These are phyloP conservation scores for Ichneumon xanthorius DNA, from an alignment of 2,888 invertebrate genomes.

Conservation along the genomic window DNA sequence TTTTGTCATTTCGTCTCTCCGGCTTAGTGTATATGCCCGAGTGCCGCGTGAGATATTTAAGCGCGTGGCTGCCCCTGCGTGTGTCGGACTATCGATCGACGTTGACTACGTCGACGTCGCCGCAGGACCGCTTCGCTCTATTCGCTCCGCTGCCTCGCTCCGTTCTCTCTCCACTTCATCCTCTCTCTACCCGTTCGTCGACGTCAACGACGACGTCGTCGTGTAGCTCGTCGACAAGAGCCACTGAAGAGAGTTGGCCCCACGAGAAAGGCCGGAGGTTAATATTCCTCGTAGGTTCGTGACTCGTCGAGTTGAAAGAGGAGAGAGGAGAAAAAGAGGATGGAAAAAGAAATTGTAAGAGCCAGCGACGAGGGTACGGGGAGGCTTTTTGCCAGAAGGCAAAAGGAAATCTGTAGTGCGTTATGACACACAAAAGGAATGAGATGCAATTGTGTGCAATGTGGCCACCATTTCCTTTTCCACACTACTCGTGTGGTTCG, in stretches of 20 bases:
- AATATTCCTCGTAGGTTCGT: conserved; percentile 71
- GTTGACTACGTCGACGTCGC: conserved; percentile 45
- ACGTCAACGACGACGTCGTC: conserved; percentile 67
- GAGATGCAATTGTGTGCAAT: conserved; percentile 37
- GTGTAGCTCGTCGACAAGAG: conserved; percentile 65
- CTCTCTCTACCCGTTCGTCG: conserved; percentile 40
- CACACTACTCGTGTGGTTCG: background rate
- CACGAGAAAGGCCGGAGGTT: conserved; percentile 69
- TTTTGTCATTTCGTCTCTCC: background rate
- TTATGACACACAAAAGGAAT: conserved; percentile 50
- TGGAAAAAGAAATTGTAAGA: conserved; percentile 46
- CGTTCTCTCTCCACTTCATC: conserved; percentile 35
- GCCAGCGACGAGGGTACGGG: conserved; percentile 21
- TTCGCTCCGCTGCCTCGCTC: conserved; percentile 59
- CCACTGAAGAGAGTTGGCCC: conserved; percentile 67
- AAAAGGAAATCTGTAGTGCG: conserved; percentile 39
- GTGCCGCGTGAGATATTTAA: conserved; percentile 57
- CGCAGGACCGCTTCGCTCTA: conserved; percentile 57
- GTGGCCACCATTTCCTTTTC: conserved; percentile 11
- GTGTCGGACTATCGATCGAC: conserved; percentile 69
- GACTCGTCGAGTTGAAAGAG: conserved; percentile 65
- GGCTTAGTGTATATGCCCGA: conserved; percentile 25
- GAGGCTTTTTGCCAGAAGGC: conserved; percentile 45
- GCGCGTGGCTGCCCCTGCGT: conserved; percentile 58
- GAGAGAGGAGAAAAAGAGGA: conserved; percentile 33